Conservation (phyloP, 1,140 invertebrate genomes). For the Apis dorsata region DNA sequence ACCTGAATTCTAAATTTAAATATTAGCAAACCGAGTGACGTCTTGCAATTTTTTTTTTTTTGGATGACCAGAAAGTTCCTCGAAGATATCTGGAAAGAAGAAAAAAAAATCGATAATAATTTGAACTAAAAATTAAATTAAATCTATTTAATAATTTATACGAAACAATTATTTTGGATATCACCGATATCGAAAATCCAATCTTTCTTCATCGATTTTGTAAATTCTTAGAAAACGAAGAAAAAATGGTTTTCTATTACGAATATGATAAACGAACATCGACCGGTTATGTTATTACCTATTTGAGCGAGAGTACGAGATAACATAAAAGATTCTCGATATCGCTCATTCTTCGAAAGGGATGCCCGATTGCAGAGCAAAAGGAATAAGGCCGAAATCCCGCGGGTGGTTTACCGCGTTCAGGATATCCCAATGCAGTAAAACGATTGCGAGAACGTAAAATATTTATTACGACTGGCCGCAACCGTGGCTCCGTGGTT, state of each 20-base stretch:
- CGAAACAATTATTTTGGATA: no score
- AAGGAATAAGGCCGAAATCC: not conserved
- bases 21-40: not conserved
- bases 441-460: constrained; percentile 38
- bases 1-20: not conserved
- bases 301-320: not conserved
- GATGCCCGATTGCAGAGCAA: not conserved
- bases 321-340: not conserved
- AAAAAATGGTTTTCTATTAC: not conserved
- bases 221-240: not conserved
- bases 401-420: not conserved
- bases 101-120: no score
- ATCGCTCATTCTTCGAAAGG: no score
- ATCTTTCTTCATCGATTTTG: not conserved
- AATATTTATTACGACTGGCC: constrained; percentile 54
- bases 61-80: not conserved
- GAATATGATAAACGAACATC: not conserved
- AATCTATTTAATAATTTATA: no score
- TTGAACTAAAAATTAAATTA: no score
- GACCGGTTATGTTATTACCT: no score
- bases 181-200: not conserved
- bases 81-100: not conserved
- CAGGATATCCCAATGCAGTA: constrained; percentile 1
- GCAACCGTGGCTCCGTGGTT: not conserved
- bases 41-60: not conserved